These are phyloP conservation scores for Centropus bengalensis DNA, from an alignment of 2,113 vertebrate genomes.

Conservation along the genomic window DNA sequence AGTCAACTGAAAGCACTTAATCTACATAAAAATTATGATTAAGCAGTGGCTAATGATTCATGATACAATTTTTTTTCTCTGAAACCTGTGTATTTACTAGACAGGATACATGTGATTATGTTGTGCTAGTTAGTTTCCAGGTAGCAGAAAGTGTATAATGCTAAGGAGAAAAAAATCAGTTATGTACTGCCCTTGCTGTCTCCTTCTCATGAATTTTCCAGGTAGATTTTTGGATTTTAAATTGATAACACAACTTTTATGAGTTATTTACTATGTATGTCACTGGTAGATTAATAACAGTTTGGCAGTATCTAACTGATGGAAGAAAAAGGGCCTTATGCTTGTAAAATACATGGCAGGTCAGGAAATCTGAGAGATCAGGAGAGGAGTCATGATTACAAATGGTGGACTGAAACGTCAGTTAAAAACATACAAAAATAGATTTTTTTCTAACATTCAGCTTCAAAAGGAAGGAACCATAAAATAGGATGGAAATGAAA, in stretches of 20 bases:
- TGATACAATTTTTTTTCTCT: slow-evolving; percentile 69
- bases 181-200: slow-evolving; percentile 42
- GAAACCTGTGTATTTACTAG: slow-evolving; percentile 71
- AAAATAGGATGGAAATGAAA: background rate
- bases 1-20: slow-evolving; percentile 65
- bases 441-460: background rate
- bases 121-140: slow-evolving; percentile 74
- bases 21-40: slow-evolving; percentile 78
- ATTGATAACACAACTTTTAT: background rate
- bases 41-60: slow-evolving; percentile 72
- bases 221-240: background rate
- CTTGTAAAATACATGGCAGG: background rate
- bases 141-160: slow-evolving; percentile 65
- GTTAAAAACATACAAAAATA: slow-evolving; percentile 11
- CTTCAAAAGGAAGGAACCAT: background rate
- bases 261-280: background rate
- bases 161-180: slow-evolving; percentile 58
- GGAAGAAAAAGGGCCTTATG: background rate
- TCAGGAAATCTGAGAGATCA: background rate
- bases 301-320: background rate
- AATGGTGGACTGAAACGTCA: background rate
- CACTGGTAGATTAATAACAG: background rate
- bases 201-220: slow-evolving; percentile 30
- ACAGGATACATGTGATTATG: slow-evolving; percentile 68
- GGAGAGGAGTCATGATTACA: background rate